phyloP scores from a whole-genome alignment of 2,113 vertebrate genomes.

The Tachycineta bicolor region DNA sequence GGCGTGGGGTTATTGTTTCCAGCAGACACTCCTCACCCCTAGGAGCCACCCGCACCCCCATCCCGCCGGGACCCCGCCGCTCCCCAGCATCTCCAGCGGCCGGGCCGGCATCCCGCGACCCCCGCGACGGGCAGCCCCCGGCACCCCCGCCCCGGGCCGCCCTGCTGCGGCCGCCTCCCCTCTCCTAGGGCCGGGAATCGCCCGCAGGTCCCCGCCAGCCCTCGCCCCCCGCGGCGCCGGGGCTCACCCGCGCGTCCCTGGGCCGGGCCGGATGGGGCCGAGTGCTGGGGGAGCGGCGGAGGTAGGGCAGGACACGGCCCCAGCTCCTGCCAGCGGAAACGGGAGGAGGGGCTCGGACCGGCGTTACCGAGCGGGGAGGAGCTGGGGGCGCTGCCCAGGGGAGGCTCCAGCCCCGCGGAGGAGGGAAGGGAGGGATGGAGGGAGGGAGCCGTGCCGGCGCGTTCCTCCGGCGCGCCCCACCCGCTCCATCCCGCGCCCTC shows the following conservation, averaged over 20 bases:
- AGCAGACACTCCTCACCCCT: background rate
- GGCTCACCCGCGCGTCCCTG: slow-evolving; percentile 14
- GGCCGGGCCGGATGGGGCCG: slow-evolving; percentile 22
- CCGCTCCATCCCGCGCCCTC: too few species aligned
- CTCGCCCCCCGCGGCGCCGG: background rate
- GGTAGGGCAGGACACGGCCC: background rate
- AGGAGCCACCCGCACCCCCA: background rate
- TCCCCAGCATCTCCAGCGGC: background rate
- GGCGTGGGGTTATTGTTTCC: background rate
- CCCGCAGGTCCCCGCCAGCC: background rate
- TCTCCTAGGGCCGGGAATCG: background rate
- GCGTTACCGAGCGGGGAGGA: slow-evolving; percentile 44
- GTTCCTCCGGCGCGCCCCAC: rapidly evolving
- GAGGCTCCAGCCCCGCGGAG: background rate
- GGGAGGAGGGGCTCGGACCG: slow-evolving; percentile 59
- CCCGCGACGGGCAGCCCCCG: background rate
- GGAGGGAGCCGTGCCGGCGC: rapidly evolving
- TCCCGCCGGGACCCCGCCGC: background rate
- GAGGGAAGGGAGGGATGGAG: background rate
- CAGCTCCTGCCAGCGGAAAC: slow-evolving; percentile 72
- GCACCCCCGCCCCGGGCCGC: background rate
- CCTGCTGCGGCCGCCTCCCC: background rate
- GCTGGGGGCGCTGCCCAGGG: slow-evolving; percentile 29
- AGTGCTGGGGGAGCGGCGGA: background rate
- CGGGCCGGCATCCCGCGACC: background rate